These are phyloP conservation scores for Genyomyrus donnyi DNA, from an alignment of 2,113 vertebrate species.

Conservation along the genomic window DNA sequence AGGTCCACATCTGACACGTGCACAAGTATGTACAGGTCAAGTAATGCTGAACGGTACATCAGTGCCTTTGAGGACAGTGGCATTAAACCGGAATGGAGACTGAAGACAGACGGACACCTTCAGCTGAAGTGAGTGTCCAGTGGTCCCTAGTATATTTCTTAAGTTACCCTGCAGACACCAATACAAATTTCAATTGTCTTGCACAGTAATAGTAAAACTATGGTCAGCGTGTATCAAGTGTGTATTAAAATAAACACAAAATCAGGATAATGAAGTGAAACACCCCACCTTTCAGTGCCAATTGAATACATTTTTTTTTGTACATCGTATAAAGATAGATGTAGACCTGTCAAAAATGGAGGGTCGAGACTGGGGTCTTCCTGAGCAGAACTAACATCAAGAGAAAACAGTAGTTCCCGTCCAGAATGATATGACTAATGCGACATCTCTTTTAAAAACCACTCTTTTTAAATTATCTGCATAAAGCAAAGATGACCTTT, in stretches of 20 bases:
- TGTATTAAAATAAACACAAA: background rate
- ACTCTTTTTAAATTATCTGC: background rate
- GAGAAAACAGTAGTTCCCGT: background rate
- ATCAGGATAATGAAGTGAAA: background rate
- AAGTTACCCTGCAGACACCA: conserved; percentile 11
- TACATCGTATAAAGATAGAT: background rate
- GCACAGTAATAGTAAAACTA: conserved; percentile 10
- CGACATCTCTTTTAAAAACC: background rate
- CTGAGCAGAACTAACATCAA: conserved; percentile 1
- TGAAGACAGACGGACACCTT: background rate
- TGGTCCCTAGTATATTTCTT: background rate
- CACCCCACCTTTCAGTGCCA: conserved; percentile 2
- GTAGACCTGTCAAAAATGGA: background rate
- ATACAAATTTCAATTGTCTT: background rate
- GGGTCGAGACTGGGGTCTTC: background rate
- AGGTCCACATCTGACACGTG: background rate
- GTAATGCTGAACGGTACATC: background rate
- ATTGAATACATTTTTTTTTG: background rate
- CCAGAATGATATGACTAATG: background rate
- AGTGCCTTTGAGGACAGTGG: conserved; percentile 3
- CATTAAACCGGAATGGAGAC: background rate
- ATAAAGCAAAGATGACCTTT: background rate
- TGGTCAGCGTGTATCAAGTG: background rate
- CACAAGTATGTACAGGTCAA: conserved; percentile 8
- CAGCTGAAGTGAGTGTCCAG: background rate